These are phyloP conservation scores for Amiota mariae DNA, from an alignment of 2,888 invertebrate species.

Conservation along the genomic window DNA sequence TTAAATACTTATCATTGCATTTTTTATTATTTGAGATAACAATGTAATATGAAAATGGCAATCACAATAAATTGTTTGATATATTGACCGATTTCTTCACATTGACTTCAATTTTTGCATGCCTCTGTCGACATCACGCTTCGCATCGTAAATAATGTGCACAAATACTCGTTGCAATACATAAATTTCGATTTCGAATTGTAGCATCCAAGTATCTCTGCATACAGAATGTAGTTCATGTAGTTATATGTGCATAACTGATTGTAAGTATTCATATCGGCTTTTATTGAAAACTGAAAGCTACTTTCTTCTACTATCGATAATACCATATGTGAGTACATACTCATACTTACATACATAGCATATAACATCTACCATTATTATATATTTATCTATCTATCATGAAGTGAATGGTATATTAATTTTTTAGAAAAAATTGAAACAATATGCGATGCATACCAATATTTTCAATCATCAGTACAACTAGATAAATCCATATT, in stretches of 20 bases:
- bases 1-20: background rate
- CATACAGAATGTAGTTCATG: background rate
- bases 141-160: slow-evolving; percentile 1
- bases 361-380: too few species aligned
- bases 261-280: slow-evolving; percentile 16
- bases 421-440: too few species aligned
- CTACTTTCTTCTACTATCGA: background rate
- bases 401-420: too few species aligned
- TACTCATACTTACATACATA: too few species aligned
- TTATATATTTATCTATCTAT: too few species aligned
- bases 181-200: background rate
- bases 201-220: background rate
- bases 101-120: too few species aligned
- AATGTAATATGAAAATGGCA: slow-evolving; percentile 56
- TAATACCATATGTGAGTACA: too few species aligned
- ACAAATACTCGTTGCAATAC: slow-evolving; percentile 3
- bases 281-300: slow-evolving; percentile 21
- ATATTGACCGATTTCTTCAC: slow-evolving; percentile 50
- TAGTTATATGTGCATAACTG: slow-evolving; percentile 18
- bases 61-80: slow-evolving; percentile 62
- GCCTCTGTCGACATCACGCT: too few species aligned
- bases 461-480: too few species aligned
- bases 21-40: background rate
- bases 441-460: too few species aligned
- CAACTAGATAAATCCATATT: too few species aligned